A percentile compares a stretch with the other conserved stretches of the same genome.
Evolutionary conservation across 1,140 invertebrate genomes (phyloP).

Genomic region (Parapsyche elsis): DNA sequence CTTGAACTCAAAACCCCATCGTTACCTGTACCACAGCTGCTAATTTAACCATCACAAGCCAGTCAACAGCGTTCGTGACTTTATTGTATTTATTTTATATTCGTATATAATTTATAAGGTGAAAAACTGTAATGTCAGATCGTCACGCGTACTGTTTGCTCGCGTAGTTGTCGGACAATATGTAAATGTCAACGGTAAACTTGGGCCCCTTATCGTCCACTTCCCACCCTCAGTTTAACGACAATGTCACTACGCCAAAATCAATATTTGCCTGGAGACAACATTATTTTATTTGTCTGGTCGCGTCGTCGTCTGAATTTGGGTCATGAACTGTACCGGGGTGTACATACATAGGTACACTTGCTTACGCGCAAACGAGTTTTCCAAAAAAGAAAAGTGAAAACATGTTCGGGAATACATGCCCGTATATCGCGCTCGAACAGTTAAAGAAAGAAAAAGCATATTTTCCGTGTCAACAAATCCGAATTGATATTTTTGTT

Average conservation of each 20-base stretch:
- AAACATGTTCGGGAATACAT: too few relatives aligned
- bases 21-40: not conserved
- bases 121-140: conserved; percentile 29
- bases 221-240: not conserved
- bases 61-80: too few relatives aligned
- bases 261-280: conserved; percentile 9
- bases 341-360: not conserved
- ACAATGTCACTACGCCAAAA: not conserved
- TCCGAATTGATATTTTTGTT: too few relatives aligned
- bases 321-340: not conserved
- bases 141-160: conserved; percentile 8
- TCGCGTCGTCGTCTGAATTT: not conserved
- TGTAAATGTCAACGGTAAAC: conserved; percentile 29
- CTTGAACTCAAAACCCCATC: not conserved
- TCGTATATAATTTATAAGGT: conserved; percentile 36
- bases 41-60: not conserved
- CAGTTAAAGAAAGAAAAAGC: too few relatives aligned
- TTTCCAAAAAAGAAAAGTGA: too few relatives aligned
- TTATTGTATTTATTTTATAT: not conserved
- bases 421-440: too few relatives aligned
- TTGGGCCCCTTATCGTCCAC: conserved; percentile 11
- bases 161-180: not conserved
- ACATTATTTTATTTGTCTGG: not conserved
- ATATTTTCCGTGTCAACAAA: too few relatives aligned
- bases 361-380: too few relatives aligned